Evolutionary conservation across 2,113 vertebrate species (phyloP).

Genomic region (Pelusios castaneus): DNA sequence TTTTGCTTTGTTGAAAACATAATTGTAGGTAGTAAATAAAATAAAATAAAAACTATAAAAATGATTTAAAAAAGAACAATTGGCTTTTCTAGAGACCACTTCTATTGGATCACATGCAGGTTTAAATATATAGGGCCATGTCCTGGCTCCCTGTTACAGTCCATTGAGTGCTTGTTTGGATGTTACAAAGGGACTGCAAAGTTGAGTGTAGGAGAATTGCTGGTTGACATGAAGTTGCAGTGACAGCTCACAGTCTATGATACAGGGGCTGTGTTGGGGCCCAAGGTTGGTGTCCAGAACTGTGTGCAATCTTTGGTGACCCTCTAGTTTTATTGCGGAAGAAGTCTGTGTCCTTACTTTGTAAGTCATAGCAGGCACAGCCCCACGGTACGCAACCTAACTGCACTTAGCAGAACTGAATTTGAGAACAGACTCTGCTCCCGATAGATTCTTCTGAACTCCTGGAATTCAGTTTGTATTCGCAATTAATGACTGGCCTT

Average conservation of each 20-base stretch:
- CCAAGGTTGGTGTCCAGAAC: neutral
- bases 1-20: too few relatives aligned
- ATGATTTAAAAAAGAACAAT: neutral
- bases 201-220: neutral
- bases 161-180: neutral
- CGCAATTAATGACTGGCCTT: conserved; percentile 64
- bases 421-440: conserved; percentile 32
- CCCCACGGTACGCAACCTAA: neutral
- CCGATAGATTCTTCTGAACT: conserved; percentile 50
- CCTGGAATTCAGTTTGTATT: neutral
- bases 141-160: neutral
- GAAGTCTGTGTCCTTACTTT: neutral
- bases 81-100: neutral
- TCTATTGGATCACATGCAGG: neutral
- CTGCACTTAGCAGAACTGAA: conserved; percentile 15
- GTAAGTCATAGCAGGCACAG: neutral
- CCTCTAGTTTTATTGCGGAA: rapidly evolving
- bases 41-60: neutral
- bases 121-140: too few relatives aligned
- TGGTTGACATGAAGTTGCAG: neutral
- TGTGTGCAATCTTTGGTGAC: neutral
- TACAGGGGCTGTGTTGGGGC: neutral
- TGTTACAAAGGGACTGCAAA: neutral
- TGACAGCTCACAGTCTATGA: neutral
- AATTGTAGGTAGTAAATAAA: too few relatives aligned